A percentile compares a stretch with the other conserved stretches of the same genome.
phyloP scores from a whole-genome alignment of 1,140 invertebrate species.

The Mizuhopecten yessoensis region DNA sequence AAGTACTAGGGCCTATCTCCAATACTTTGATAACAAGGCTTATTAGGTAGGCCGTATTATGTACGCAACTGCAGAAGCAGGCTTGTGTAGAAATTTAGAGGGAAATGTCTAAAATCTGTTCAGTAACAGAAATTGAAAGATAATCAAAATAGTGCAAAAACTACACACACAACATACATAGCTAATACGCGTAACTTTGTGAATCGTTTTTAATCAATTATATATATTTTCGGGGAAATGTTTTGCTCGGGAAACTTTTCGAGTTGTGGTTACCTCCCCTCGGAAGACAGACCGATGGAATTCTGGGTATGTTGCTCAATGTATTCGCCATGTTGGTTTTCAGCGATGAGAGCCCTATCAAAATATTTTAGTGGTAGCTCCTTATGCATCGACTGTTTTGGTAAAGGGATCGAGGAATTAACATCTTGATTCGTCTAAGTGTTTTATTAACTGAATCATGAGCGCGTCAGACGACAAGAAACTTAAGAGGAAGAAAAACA shows the following conservation, averaged over 20 bases:
- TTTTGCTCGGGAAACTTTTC: background rate
- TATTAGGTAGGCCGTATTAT: too few species aligned
- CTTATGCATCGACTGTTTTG: background rate
- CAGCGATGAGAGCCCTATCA: slow-evolving; percentile 54
- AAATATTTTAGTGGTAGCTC: slow-evolving; percentile 45
- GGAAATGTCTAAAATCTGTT: too few species aligned
- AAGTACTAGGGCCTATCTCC: too few species aligned
- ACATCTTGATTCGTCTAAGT: slow-evolving; percentile 10
- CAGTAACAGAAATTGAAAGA: too few species aligned
- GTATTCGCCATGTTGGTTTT: slow-evolving; percentile 60
- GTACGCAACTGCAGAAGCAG: too few species aligned
- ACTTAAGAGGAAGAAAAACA: slow-evolving; percentile 69
- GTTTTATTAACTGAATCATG: slow-evolving; percentile 53
- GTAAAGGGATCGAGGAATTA: background rate
- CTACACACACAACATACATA: too few species aligned
- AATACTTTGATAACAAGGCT: too few species aligned
- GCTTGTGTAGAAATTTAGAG: too few species aligned
- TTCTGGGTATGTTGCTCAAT: slow-evolving; percentile 54
- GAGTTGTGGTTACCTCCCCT: slow-evolving; percentile 48
- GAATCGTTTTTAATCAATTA: too few species aligned
- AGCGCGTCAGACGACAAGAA: slow-evolving; percentile 70
- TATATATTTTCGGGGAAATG: too few species aligned
- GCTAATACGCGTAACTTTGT: too few species aligned
- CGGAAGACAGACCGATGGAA: slow-evolving; percentile 42
- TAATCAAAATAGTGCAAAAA: too few species aligned